Conservation (phyloP, 2,113 vertebrate genomes). For the Nicator chloris region DNA sequence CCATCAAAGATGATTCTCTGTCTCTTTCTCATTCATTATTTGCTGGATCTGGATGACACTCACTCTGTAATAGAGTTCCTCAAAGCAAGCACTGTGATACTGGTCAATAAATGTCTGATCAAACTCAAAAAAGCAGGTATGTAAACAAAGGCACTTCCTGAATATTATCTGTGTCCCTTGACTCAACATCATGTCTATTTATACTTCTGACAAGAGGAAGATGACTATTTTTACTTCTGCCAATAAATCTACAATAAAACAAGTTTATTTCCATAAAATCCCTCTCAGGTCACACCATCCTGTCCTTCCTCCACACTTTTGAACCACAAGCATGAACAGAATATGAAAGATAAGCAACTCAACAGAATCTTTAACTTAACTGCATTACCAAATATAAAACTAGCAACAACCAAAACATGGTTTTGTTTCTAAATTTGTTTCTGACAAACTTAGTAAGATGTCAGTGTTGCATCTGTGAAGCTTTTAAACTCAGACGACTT, state of each 20-base stretch:
- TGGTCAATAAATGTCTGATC: neutral
- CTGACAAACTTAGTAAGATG: neutral
- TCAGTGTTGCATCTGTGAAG: neutral
- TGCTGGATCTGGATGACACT: neutral
- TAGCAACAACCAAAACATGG: neutral
- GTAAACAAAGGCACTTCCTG: neutral
- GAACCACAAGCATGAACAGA: neutral
- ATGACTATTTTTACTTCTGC: neutral
- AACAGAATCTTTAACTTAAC: neutral
- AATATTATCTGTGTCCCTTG: neutral
- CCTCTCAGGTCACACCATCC: neutral
- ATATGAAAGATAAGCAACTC: neutral
- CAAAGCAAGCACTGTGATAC: neutral
- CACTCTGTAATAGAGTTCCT: neutral
- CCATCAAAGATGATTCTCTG: neutral
- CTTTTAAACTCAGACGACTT: neutral
- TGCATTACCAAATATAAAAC: neutral
- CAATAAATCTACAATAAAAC: neutral
- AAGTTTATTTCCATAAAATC: neutral
- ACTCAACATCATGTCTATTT: neutral
- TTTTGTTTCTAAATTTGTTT: neutral
- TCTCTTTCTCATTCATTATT: neutral
- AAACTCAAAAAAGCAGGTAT: neutral
- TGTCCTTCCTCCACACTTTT: neutral
- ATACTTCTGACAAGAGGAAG: neutral